A percentile compares a stretch with the other conserved stretches of the same genome.
Evolutionary conservation across 2,888 invertebrate species (phyloP).

Genomic region (Drosophila hawaiiensis): DNA sequence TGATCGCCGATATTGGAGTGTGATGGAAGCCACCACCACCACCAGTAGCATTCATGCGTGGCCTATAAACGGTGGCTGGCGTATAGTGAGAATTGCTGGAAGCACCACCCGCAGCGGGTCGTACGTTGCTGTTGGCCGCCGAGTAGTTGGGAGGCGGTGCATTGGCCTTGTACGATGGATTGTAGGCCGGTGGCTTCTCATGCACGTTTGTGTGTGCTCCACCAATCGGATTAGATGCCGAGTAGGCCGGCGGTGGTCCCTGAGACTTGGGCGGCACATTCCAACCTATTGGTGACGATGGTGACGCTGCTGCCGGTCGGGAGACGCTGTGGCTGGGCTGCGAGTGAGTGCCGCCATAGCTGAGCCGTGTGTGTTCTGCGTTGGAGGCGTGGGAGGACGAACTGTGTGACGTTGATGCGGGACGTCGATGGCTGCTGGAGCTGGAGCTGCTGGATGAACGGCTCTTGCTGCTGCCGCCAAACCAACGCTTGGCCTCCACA

Average conservation of each 20-base stretch:
- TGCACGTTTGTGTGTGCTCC: conserved; percentile 83
- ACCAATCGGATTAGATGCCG: conserved; percentile 77
- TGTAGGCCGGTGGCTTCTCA: conserved; percentile 83
- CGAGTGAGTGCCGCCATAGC: conserved; percentile 67
- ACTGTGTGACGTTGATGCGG: conserved; percentile 31
- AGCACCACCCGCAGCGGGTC: conserved; percentile 32
- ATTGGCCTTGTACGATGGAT: conserved; percentile 72
- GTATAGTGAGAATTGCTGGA: conserved; percentile 50
- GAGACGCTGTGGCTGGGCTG: conserved; percentile 30
- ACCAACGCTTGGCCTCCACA: conserved; percentile 71
- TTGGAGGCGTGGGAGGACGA: conserved; percentile 30
- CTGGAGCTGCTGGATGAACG: conserved; percentile 52
- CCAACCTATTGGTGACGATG: conserved; percentile 82
- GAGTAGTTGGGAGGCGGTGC: conserved; percentile 79
- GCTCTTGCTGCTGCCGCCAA: conserved; percentile 60
- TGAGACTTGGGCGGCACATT: conserved; percentile 81
- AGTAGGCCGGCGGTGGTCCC: conserved; percentile 84
- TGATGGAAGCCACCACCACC: conserved; percentile 58
- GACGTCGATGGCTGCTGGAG: conserved; percentile 38
- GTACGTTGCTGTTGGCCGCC: conserved; percentile 65
- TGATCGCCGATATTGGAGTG: conserved; percentile 79
- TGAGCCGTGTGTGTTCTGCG: conserved; percentile 58
- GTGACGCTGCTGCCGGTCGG: conserved; percentile 52
- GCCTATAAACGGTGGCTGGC: conserved; percentile 67
- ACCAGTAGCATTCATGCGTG: conserved; percentile 72